Base-by-base conservation (phyloP, 2,113 vertebrate genomes). In the Larimichthys crocea region DNA sequence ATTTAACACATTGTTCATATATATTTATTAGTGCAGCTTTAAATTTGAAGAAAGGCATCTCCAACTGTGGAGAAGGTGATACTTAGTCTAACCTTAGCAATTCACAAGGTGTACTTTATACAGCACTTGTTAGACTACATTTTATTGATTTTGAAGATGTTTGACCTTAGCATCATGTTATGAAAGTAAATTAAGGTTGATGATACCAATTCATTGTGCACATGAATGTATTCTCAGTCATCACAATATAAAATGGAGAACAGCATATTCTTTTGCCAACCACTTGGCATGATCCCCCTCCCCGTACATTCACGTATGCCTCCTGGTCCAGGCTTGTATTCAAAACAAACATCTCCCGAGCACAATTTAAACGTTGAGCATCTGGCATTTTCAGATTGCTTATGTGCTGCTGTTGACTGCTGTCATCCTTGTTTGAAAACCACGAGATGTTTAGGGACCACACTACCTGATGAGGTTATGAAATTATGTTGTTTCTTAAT, bases 351-450 rank as follows among this genome's bases (percentile, higher is more conserved):
- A 63, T 86, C 88, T 89, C 81, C 62, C 24, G 81, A 88, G 86
- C 69, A 56, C 72, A 64, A 79, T 85, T 79, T 74, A 48, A 85
- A 67, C 14, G 8, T 10, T 0, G 60, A 93, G 67, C 89, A 93
- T 90, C 91, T 93, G 89, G 87, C 85, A 66, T 48, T 61, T 86
- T 83, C 15, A 86, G 81, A 87, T 80, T 84, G 78, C 75, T 80
- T 80, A 79, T 84, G 66, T 76, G 68, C 76, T 83, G 71, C 57
- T 56, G 61, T 78, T 73, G 70, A 85, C 72, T 82, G 57, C 74
- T 79, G 71, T 80, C 84, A 78, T 80, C 73, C 68, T 65, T 78
- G 84, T 87, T 88, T 64, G 76, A 62, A 79, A 74, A 91, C 73
- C 50, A 16, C 0, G 10, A 57, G 60, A 74, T 49, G 74, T 84